Conservation (phyloP, 2,797 vertebrate genomes). For the Sparidentex hasta region DNA sequence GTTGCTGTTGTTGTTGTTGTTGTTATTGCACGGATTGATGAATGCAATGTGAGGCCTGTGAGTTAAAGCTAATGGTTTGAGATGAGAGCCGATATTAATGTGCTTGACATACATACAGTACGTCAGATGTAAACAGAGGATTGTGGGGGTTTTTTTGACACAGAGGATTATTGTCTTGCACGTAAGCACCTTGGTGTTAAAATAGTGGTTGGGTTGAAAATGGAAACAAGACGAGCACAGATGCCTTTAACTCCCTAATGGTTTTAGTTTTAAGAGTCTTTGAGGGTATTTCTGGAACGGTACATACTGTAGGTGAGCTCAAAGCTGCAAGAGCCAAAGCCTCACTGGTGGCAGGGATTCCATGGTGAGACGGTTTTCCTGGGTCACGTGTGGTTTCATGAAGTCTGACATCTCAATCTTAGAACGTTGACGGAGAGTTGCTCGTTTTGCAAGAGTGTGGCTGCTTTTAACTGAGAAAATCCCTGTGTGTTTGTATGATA, state of each 20-base stretch:
- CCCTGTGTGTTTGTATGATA: not conserved
- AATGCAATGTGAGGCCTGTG: too few species aligned
- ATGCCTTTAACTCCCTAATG: slow-evolving; percentile 72
- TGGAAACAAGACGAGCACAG: slow-evolving; percentile 38
- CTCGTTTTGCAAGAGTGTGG: not conserved
- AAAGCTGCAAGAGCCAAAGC: slow-evolving; percentile 15
- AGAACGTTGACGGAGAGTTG: not conserved
- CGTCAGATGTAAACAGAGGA: slow-evolving; percentile 24
- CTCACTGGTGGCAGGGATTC: not conserved
- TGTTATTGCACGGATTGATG: not conserved
- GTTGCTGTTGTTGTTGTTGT: not conserved
- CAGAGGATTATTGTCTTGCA: slow-evolving; percentile 54
- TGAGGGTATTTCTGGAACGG: slow-evolving; percentile 64
- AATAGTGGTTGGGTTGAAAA: slow-evolving; percentile 48
- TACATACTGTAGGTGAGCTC: slow-evolving; percentile 1
- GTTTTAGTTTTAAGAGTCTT: slow-evolving; percentile 82
- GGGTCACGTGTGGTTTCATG: too few species aligned
- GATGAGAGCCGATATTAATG: slow-evolving; percentile 20
- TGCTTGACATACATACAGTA: slow-evolving; percentile 11
- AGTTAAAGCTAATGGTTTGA: slow-evolving; percentile 14
- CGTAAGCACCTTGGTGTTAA: slow-evolving; percentile 57
- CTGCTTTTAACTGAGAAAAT: not conserved
- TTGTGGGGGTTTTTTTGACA: slow-evolving; percentile 16
- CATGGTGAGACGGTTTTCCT: not conserved
- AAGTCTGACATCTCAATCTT: not conserved